Evolutionary conservation across 2,113 vertebrate genomes (phyloP), one percentile per base, ranked within the genome.

Genomic region (Asarcornis scutulata): DNA sequence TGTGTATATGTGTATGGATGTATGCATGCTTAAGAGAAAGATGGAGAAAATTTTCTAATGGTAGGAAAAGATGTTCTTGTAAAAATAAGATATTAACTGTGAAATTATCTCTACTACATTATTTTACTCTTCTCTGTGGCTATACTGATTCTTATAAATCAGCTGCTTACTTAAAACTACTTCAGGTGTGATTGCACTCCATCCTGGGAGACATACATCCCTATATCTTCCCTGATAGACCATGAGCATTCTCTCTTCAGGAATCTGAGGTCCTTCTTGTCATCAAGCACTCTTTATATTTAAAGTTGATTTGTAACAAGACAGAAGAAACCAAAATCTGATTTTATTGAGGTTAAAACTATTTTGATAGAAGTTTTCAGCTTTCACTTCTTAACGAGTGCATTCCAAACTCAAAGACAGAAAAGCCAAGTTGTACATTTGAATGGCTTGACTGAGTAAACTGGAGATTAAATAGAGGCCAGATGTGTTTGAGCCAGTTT

Each of bases 1-100:
- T 21, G 4, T 12, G 0, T 12, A 2, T 34, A 5, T 9, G 1
- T 22, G 18, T n/a, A 26, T 31, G 27, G 15, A 8, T 2, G 1
- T 52, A 5, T 27, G 4, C 5, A 3, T 36, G 23, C 18, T 38
- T 67, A 27, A 46, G 21, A 60, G 34, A 86, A 90, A 77, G 18
- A 60, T 21, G 21, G 8, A 64, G 38, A 79, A 87, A 73, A 2
- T 71, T 44, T 38, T 73, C 10, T 34, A 55, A n/a, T n/a, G 3
- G 21, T 17, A 72, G 25, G 31, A 86, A 71, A 81, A 72, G 0
- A 22, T 44, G 13, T 31, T 14, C 9, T 89, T 62, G n/a, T 21
- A 48, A 7, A 7, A 9, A 17, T 29, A 18, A 59, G 22, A 52
- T 42, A 62, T 34, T 67, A 84, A 75, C 20, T 69, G 16, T 44